phyloP scores from a whole-genome alignment of 2,113 vertebrate genomes.

The Zosterops borbonicus region DNA sequence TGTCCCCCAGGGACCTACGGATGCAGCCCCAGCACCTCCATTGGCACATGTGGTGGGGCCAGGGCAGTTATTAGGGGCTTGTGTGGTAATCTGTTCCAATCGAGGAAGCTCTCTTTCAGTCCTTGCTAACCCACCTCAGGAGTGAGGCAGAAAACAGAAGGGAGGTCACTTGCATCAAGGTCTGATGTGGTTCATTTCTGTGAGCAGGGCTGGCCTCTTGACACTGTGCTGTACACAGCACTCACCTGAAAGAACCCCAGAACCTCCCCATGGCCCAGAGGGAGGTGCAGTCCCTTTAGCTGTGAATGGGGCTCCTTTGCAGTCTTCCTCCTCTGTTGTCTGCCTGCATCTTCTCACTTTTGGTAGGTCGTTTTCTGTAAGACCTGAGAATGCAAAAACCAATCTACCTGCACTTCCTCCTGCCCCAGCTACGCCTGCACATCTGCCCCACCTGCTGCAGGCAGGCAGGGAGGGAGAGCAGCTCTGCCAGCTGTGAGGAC shows the following conservation, averaged over 20 bases:
- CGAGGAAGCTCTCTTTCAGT: neutral
- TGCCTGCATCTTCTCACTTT: neutral
- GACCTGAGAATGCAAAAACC: neutral
- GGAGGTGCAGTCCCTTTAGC: neutral
- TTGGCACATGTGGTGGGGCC: rapidly evolving
- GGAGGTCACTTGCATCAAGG: neutral
- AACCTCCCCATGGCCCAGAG: neutral
- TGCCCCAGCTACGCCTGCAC: neutral
- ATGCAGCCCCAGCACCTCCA: neutral
- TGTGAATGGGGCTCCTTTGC: neutral
- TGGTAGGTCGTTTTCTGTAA: neutral
- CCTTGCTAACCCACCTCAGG: neutral
- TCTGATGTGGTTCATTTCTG: neutral
- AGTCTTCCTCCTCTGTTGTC: neutral
- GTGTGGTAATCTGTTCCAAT: neutral
- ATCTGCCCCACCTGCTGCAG: neutral
- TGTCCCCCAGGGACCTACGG: rapidly evolving
- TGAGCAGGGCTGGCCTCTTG: neutral
- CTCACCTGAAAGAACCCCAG: neutral
- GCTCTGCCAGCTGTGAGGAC: neutral
- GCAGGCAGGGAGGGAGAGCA: neutral
- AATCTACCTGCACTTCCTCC: neutral
- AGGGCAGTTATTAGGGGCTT: neutral
- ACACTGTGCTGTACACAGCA: neutral
- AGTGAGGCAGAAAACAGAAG: neutral